phyloP scores from a whole-genome alignment of 2,113 vertebrate species.

The Genyomyrus donnyi region DNA sequence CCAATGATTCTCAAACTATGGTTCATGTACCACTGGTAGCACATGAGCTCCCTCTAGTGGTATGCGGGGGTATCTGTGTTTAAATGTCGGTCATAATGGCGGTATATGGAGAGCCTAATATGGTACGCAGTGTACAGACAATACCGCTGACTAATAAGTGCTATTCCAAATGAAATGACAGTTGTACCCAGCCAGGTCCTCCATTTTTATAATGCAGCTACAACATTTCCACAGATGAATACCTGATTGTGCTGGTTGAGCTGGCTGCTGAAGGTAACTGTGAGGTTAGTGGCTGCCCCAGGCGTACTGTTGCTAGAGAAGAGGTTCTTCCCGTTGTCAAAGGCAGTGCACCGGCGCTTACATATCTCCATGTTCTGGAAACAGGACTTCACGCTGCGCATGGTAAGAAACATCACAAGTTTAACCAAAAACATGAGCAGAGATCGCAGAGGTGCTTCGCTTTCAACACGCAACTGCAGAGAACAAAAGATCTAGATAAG shows the following conservation, averaged over 20 bases:
- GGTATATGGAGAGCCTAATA: neutral
- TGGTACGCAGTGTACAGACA: neutral
- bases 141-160: neutral
- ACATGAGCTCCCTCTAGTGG: neutral
- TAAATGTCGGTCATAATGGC: neutral
- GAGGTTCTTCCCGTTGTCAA: constrained; percentile 87
- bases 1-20: neutral
- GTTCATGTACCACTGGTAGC: neutral
- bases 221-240: constrained; percentile 11
- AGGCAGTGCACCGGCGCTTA: constrained; percentile 86
- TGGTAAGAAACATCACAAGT: constrained; percentile 12
- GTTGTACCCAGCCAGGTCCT: neutral
- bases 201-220: neutral
- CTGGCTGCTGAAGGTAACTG: constrained; percentile 95
- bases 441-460: neutral
- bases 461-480: neutral
- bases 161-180: neutral
- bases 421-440: neutral
- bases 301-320: constrained; percentile 78
- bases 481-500: neutral
- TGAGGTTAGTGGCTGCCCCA: constrained; percentile 89
- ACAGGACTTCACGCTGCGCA: constrained; percentile 87
- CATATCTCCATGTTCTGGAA: constrained; percentile 99
- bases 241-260: constrained; percentile 94
- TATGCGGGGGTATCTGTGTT: neutral